Evolutionary conservation across 2,888 invertebrate species (phyloP).

Genomic region (Nasonovia ribisnigri): DNA sequence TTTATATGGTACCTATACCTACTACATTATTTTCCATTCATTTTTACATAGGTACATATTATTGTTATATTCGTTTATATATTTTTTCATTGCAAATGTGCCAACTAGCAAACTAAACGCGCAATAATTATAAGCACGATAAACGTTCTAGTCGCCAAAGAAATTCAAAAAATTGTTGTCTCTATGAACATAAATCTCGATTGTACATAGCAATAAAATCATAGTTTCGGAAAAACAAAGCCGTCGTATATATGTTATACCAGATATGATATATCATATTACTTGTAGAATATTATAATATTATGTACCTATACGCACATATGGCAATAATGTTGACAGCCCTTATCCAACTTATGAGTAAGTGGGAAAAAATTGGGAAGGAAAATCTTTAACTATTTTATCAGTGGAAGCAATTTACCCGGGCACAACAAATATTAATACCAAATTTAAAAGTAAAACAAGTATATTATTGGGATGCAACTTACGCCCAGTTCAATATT

Average conservation of each 20-base stretch:
- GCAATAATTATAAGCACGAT: not conserved
- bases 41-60: not conserved
- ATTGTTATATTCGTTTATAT: not conserved
- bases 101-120: not conserved
- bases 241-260: not conserved
- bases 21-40: not conserved
- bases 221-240: not conserved
- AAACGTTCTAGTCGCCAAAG: not conserved
- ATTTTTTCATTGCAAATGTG: not conserved
- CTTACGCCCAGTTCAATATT: not conserved
- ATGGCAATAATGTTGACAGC: not conserved
- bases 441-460: not conserved
- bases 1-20: not conserved
- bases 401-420: not conserved
- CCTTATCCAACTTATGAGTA: not conserved
- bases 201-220: not conserved
- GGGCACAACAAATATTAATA: not conserved
- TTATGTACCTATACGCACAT: not conserved
- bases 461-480: not conserved
- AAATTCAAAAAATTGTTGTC: not conserved
- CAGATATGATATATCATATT: not conserved
- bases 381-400: not conserved
- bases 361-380: not conserved
- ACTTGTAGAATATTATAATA: not conserved
- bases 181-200: not conserved